Conservation (phyloP, 2,113 vertebrate species). For the Dermatemys mawii region DNA sequence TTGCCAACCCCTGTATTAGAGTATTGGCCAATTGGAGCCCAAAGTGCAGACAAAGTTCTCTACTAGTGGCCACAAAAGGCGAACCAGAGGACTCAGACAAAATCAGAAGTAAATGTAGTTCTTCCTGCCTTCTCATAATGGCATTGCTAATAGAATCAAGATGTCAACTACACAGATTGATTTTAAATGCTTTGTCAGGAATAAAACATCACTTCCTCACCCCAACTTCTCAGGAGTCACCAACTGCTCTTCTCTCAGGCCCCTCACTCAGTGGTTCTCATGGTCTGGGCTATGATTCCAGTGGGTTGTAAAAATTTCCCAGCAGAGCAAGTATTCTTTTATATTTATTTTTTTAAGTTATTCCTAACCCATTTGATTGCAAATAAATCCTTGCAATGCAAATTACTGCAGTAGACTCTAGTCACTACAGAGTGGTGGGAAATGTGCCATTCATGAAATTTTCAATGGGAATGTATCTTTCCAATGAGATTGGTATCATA, state of each 20-base stretch:
- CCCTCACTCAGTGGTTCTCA: accelerated
- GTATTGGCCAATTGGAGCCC: neutral
- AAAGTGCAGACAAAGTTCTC: neutral
- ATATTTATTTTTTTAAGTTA: neutral
- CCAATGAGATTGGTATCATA: neutral
- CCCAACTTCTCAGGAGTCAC: neutral
- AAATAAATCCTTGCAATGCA: accelerated
- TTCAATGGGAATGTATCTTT: neutral
- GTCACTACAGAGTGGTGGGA: neutral
- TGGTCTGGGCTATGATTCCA: neutral
- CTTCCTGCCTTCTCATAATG: neutral
- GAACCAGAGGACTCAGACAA: neutral
- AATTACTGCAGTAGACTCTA: neutral
- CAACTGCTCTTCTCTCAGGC: neutral
- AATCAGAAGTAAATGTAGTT: neutral
- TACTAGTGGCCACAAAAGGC: neutral
- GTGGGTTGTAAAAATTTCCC: neutral
- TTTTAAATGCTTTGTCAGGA: neutral
- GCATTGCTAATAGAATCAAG: neutral
- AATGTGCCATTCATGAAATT: accelerated
- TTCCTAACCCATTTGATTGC: neutral
- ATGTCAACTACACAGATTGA: accelerated
- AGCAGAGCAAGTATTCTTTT: neutral
- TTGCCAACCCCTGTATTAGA: too few species aligned
- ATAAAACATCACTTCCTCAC: neutral